Evolutionary conservation across 2,888 invertebrate species (phyloP), one percentile per base, ranked within the genome.

Genomic region (Eulithis prunata): DNA sequence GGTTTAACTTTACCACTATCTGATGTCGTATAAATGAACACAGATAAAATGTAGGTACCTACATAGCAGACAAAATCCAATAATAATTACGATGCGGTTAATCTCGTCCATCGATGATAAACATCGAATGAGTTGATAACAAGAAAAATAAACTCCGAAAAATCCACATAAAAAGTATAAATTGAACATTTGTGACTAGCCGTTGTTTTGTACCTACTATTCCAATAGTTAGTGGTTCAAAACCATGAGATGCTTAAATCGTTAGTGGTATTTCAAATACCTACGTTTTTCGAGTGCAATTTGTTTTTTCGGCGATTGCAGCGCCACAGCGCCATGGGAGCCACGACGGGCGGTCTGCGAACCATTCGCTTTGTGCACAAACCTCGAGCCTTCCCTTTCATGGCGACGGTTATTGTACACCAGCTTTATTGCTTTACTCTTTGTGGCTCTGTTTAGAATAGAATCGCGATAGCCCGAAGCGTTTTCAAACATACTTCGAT

Each of bases 321-420:
- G 79, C 84, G 80, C 86, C 72, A 80, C 78, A 79, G 79, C 84
- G 80, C 86, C 72, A 80, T 85, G 82, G 86, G 84, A 78, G 77
- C 70, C 81, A 73, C 85, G 74, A 78, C 86, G 84, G 88, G 88
- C 83, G 88, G 86, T 84, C 85, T 63, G 84, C 82, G 79, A 83
- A 84, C 83, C 57, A 79, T 75, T 78, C 79, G 78, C 83, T 85
- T 86, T 87, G 86, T 85, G 80, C 78, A 78, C 80, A 79, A 82
- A 83, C 76, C 79, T 75, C 71, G 75, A 70, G 71, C 80, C 79
- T 82, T 82, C 83, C 84, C 82, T 85, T 87, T 88, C 85, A 83
- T 84, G 82, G 84, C 82, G 84, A 81, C 80, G 77, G 79, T 87
- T 86, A 88, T 87, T 86, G 86, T 86, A 80, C 77, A 79, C 80